Percentiles rank a stretch among this genome's conserved stretches.
Conservation (phyloP, 2,888 invertebrate species). For the Latrodectus elegans region DNA sequence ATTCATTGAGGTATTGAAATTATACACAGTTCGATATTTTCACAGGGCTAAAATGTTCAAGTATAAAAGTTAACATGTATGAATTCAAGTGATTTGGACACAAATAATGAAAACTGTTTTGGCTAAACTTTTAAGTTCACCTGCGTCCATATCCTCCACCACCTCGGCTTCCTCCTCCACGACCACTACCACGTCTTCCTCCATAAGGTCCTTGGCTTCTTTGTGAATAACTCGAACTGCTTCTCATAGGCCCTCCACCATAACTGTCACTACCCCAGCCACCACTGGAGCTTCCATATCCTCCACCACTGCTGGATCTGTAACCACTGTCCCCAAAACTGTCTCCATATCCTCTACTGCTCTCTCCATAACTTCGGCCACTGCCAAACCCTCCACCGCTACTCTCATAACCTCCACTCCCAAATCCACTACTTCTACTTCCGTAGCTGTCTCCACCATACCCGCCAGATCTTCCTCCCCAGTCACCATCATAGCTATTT, state of each 20-base stretch:
- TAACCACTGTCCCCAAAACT: slow-evolving; percentile 12
- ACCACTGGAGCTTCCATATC: slow-evolving; percentile 75
- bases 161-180: background rate
- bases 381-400: slow-evolving; percentile 17
- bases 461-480: slow-evolving; percentile 22
- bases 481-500: slow-evolving; percentile 5
- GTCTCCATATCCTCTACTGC: slow-evolving; percentile 74
- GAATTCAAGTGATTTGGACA: background rate
- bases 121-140: background rate
- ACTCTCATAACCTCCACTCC: slow-evolving; percentile 22
- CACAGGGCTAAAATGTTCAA: background rate
- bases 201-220: slow-evolving; percentile 84
- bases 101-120: background rate
- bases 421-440: slow-evolving; percentile 25
- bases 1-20: background rate
- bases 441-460: slow-evolving; percentile 36
- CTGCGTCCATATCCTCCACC: slow-evolving; percentile 54
- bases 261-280: slow-evolving; percentile 81
- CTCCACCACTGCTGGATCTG: slow-evolving; percentile 69
- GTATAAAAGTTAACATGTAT: background rate
- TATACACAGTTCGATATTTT: background rate
- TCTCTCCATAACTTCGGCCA: slow-evolving; percentile 74
- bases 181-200: slow-evolving; percentile 72
- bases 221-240: slow-evolving; percentile 79
- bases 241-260: slow-evolving; percentile 87